Base-by-base conservation (phyloP, 2,113 vertebrate species). In the Rhinichthys klamathensis region DNA sequence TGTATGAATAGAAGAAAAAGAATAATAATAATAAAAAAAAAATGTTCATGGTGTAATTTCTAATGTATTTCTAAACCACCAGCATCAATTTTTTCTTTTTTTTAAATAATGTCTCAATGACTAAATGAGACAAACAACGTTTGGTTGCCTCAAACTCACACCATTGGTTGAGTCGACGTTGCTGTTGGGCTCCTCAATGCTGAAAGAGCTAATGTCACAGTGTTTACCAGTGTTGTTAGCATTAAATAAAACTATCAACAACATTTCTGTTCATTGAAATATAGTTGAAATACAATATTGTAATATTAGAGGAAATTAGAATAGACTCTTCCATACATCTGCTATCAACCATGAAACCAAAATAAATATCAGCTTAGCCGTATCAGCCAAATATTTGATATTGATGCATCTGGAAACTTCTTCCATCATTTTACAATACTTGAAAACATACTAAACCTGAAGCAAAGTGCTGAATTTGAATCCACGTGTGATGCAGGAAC, bases 401-500 rank as follows among this genome's bases (percentile, higher is more conserved):
- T 27, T 27, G 11, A 27, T 63, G 60, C 60, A 27, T 27, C 25
- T n/a, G 12, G 46, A 73, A 73, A 44, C 41, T 25, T 73, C 23
- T 44, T 61, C n/a, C n/a, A 13, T 27, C 11, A 27, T 27, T n/a
- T 12, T 27, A 27, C 2, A 49, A 23, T 46, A 13, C 6, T 3
- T 15, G 12, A 46, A 18, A 51, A 54, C 69, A 38, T 4, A 67
- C 27, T 58, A 32, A 30, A 67, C 60, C 44, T 51, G 7, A 49
- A 0, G 15, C n/a, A 69, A 8, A 2, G 67, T 11, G 12, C 27
- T 2, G 10, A 83, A 72, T 58, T 23, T 54, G 67, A 18, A 61
- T 58, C 69, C 60, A 82, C 15, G 73, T 21, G 13, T 30, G 60
- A 65, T 75, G 76, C 13, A 56, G 49, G 44, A 54, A 58, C 63